Evolutionary conservation across 2,888 invertebrate species (phyloP).

Genomic region (Polyommatus iphigenia): DNA sequence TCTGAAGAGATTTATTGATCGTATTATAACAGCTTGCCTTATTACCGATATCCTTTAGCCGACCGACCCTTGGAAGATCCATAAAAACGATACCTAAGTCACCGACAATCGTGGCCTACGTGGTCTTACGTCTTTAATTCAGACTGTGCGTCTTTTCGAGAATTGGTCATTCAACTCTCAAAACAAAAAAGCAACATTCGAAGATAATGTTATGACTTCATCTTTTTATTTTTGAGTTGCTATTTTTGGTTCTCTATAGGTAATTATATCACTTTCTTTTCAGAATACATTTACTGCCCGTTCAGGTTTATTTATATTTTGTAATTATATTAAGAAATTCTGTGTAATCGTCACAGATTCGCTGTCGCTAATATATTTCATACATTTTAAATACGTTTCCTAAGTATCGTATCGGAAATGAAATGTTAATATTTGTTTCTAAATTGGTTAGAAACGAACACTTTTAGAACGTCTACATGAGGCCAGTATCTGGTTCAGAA

Average conservation of each 20-base stretch:
- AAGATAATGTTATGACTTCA: constrained; percentile 3
- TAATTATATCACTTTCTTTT: not conserved
- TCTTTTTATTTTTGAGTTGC: not conserved
- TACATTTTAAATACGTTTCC: no score
- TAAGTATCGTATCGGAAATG: no score
- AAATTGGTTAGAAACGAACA: no score
- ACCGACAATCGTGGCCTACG: not conserved
- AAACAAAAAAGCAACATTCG: not conserved
- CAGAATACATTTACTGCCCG: not conserved
- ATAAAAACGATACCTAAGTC: not conserved
- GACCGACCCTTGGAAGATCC: no score
- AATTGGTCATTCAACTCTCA: constrained; percentile 8
- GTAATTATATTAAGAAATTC: not conserved
- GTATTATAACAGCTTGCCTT: no score
- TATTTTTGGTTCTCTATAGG: not conserved
- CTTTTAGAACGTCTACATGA: no score
- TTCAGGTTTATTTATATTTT: not conserved
- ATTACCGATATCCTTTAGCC: no score
- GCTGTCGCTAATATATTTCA: no score
- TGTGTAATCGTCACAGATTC: no score
- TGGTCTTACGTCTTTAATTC: not conserved
- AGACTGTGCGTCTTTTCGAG: not conserved
- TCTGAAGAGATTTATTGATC: no score
- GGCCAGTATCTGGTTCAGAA: no score
- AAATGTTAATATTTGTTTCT: no score